These are phyloP conservation scores for Cosmia trapezina DNA, from an alignment of 2,888 invertebrate genomes.

Conservation along the genomic window DNA sequence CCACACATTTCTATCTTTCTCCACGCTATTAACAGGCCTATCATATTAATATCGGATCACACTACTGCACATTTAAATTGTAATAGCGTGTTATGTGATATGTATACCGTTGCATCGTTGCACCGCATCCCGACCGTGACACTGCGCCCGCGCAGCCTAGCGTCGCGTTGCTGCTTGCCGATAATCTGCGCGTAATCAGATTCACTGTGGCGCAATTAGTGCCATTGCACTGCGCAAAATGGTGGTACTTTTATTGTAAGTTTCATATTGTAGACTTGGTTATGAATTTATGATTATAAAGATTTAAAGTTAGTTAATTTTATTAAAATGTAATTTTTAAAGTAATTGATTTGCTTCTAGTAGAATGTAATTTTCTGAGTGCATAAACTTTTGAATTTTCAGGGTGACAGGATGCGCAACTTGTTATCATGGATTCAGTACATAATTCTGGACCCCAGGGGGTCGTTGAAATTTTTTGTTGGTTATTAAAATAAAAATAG, in stretches of 20 bases:
- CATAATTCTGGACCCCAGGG: too few species aligned
- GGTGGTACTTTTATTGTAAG: neutral
- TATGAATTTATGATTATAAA: neutral
- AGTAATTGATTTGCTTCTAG: neutral
- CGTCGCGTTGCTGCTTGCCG: constrained; percentile 29
- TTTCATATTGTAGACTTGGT: too few species aligned
- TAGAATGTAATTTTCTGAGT: neutral
- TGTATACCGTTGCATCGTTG: constrained; percentile 44
- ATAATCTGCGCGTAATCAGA: constrained; percentile 58
- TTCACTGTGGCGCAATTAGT: constrained; percentile 49
- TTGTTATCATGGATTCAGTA: too few species aligned
- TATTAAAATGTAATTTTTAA: neutral
- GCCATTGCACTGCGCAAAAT: constrained; percentile 26
- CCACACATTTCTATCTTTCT: neutral
- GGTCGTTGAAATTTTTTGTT: too few species aligned
- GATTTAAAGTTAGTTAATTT: neutral
- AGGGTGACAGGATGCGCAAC: too few species aligned
- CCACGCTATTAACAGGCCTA: constrained; percentile 2
- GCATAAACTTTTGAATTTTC: too few species aligned
- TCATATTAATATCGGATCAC: constrained; percentile 16
- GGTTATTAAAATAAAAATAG: too few species aligned
- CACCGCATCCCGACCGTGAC: constrained; percentile 60
- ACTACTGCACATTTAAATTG: constrained; percentile 7
- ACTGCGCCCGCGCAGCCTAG: constrained; percentile 15
- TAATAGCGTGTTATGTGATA: too few species aligned